Base-by-base conservation (phyloP, 2,888 invertebrate genomes). In the Drosophila mimetica region DNA sequence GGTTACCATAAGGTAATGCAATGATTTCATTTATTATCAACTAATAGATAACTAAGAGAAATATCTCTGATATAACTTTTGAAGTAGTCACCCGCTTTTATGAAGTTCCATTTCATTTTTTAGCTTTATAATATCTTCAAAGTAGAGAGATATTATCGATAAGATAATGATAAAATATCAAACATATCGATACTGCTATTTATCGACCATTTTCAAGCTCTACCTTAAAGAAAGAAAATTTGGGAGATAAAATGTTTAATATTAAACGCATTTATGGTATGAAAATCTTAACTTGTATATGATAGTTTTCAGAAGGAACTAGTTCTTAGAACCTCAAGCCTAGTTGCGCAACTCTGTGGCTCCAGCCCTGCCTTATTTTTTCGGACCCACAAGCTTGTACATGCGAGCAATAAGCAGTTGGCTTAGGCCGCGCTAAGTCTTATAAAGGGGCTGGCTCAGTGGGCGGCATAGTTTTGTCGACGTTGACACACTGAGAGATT, bases 351-450 rank as follows among this genome's bases (percentile, higher is more conserved):
- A 60, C 60, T n/a, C 44, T 28, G 44, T 25, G 28, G 13, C 48
- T 64, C 39, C 30, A 36, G 13, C 13, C 32, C 18, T 28, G 18
- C 6, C 39, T 44, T 46, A 32, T 28, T 58, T 66, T 71, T 72
- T 66, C 42, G 14, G 61, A 42, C 64, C 14, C 71, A 64, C 52
- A 65, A 50, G 60, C 70, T 60, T 60, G 66, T 66, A 57, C 54
- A 58, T 57, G 67, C 60, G 65, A 75, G 65, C 80, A 84, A 75
- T 81, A 81, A 86, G 81, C 81, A 81, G 84, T 81, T 77, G 80
- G 80, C 84, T 86, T 77, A 80, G 81, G 61, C 42, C 9, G 25
- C 28, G 41, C 63, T 42, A 55, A 32, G 58, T 22, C 58, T 41
- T 22, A 9, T 11, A 22, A 20, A 32, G 25, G 22, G 46, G 16